Base-by-base conservation (phyloP, 2,888 invertebrate species). In the Drosophila anceps region DNA sequence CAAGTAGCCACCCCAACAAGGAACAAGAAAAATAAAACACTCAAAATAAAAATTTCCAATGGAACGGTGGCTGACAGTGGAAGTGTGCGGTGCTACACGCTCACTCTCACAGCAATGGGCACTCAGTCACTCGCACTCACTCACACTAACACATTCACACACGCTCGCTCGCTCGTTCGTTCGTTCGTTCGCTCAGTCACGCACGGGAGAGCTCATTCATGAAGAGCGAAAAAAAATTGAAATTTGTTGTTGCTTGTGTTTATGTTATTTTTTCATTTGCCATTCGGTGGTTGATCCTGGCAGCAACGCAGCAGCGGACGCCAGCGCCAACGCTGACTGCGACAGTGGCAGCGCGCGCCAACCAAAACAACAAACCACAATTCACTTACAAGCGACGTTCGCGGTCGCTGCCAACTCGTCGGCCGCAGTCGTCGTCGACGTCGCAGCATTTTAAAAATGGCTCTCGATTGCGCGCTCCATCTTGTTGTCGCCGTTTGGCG, bases 331-430 rank as follows among this genome's bases (percentile, higher is more conserved):
- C 80, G 76, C 50, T 73, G 66, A 65, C 72, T 41, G 41, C 24
- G 35, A 15, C 79, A 69, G 73, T 48, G 46, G 62, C 69, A 72
- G 69, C 66, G 61, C 53, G 69, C 82, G 80, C 83, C 86, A 88
- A 87, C 90, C 90, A 90, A 91, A 87, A 89, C 88, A 89, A 90
- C 91, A 91, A 91, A 91, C 90, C 91, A 87, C 91, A 91, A 91
- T 91, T 91, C 91, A 91, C 91, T 91, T 87, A 87, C 88, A 85
- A 82, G 76, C 80, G 80, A 74, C 81, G 79, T 79, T 81, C 82
- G 82, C 64, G 79, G 88, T 80, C 85, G 77, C 74, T 53, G 83
- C 61, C 66, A 39, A 57, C 31, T 9, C 60, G 73, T 35, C 50
- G 39, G 57, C 76, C 55, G 55, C 55, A 57, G 55, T 37, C 35